Evolutionary conservation across 2,113 vertebrate species (phyloP), one percentile per base, ranked within the genome.

Genomic region (Bos javanicus): DNA sequence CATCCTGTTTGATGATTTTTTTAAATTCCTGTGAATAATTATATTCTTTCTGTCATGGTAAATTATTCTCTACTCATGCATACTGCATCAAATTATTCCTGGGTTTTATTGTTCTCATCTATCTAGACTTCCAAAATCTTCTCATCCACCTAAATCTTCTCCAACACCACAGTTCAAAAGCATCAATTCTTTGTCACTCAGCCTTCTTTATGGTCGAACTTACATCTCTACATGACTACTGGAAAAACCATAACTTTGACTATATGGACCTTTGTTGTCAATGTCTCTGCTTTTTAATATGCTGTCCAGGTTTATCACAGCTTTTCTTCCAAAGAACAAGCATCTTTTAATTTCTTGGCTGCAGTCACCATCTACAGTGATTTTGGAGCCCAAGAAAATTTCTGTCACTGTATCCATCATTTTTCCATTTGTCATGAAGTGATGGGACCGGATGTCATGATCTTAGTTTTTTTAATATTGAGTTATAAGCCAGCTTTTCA

Each of bases 121-220:
- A 56, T 71, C 6, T 60, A 92, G 87, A 93, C 82, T 93, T 97
- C 64, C 93, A 85, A 95, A 86, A 46, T 83, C 33, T 88, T 88
- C 88, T 91, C 82, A 89, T 91, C 54, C 13, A 60, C 57, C 6
- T 60, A 90, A 88, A 93, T 71, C 19, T 71, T 39, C 67, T 39
- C 5, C 67, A 71, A 23, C 19, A 71, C 67, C 67, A 71, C 67
- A 39, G n/a, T 71, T 71, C 19, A 39, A 71, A 71, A 39, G 5
- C n/a, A 39, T 39, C 30, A 17, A 8, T 71, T 39, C n/a, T 71
- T 71, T 36, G n/a, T 71, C 67, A 71, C n/a, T 71, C n/a, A 39
- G 19, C 19, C 67, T 39, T 71, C 19, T 71, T 39, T 71, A 71
- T 71, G n/a, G 67, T 71, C 3, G n/a, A 71, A 71, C 67, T 71